A percentile compares a stretch with the other conserved stretches of the same genome.
phyloP scores from a whole-genome alignment of 2,888 invertebrate genomes.

The Amiota minor region DNA sequence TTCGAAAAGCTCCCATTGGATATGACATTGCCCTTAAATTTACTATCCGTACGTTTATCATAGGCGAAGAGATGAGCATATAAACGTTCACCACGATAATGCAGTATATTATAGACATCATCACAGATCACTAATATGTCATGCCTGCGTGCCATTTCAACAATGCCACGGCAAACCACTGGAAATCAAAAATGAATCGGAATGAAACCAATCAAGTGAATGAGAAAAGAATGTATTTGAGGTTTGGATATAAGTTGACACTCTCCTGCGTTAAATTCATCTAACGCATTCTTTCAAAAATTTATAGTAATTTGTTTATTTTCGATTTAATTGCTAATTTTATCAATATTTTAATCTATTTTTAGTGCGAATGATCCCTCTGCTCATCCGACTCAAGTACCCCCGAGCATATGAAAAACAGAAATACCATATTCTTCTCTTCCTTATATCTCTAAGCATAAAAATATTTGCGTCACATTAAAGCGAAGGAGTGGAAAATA shows the following conservation, averaged over 20 bases:
- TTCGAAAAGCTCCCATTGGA: slow-evolving; percentile 81
- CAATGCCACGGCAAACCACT: slow-evolving; percentile 73
- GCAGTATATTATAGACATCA: slow-evolving; percentile 79
- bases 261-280: too few relatives aligned
- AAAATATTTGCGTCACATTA: too few relatives aligned
- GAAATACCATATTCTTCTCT: too few relatives aligned
- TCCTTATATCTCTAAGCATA: too few relatives aligned
- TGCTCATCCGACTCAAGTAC: too few relatives aligned
- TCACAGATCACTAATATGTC: slow-evolving; percentile 76
- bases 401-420: too few relatives aligned
- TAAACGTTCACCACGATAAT: slow-evolving; percentile 72
- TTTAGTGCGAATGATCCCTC: too few relatives aligned
- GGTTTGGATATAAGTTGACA: not conserved
- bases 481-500: too few relatives aligned
- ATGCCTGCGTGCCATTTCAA: slow-evolving; percentile 73
- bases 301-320: too few relatives aligned
- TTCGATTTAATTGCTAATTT: too few relatives aligned
- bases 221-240: not conserved
- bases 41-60: slow-evolving; percentile 72
- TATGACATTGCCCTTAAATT: slow-evolving; percentile 76
- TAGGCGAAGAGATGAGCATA: slow-evolving; percentile 76
- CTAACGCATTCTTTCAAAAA: too few relatives aligned
- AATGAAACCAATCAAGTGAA: not conserved
- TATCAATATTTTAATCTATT: too few relatives aligned
- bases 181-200: not conserved